Evolutionary conservation across 2,797 vertebrate species (phyloP).

Genomic region (Onychomys leucogaster): DNA sequence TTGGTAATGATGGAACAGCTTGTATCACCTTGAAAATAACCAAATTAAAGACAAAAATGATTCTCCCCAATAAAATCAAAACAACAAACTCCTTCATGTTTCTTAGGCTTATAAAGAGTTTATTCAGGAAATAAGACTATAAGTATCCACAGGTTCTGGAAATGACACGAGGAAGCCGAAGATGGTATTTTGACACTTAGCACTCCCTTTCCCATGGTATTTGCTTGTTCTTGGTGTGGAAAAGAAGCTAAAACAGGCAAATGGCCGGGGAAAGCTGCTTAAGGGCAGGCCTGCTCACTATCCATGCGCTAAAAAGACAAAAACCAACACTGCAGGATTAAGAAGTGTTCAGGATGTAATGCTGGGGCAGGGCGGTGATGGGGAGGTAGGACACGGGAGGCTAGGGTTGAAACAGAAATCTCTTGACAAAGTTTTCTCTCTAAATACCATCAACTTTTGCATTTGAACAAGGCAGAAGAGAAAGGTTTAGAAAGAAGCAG

Average conservation of each 20-base stretch:
- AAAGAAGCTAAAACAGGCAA: background rate
- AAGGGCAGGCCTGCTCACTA: background rate
- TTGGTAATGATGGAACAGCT: background rate
- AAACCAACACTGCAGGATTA: background rate
- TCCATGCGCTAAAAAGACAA: background rate
- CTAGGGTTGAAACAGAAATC: background rate
- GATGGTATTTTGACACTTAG: background rate
- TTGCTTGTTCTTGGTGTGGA: background rate
- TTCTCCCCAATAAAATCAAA: background rate
- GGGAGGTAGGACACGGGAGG: too few relatives aligned
- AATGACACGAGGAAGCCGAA: background rate
- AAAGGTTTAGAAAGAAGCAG: background rate
- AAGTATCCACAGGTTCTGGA: background rate
- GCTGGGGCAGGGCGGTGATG: too few relatives aligned
- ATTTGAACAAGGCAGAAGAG: background rate
- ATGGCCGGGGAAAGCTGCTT: background rate
- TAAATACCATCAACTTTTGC: background rate
- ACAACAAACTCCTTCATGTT: background rate
- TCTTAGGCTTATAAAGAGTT: background rate
- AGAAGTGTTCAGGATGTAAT: background rate
- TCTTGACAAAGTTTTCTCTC: background rate
- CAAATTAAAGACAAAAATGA: slow-evolving; percentile 9
- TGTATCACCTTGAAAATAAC: background rate
- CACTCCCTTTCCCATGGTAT: background rate
- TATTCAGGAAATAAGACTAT: background rate